A percentile compares a stretch with the other conserved stretches of the same genome.
Evolutionary conservation across 2,888 invertebrate genomes (phyloP).

Genomic region (Imbricaverruca yamaguchii): DNA sequence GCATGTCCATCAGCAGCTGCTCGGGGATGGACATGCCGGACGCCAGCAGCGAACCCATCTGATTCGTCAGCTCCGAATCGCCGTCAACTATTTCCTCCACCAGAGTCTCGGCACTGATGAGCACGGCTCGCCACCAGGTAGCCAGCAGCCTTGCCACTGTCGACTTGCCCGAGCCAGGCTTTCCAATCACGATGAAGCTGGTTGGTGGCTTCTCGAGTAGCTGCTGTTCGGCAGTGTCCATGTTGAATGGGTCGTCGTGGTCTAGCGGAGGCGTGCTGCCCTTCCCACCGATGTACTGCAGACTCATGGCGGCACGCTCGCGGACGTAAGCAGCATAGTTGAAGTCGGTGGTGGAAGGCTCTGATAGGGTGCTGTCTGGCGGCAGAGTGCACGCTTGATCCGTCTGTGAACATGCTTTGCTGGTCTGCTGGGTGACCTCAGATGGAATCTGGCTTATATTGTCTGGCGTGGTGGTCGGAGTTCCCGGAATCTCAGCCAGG

Average conservation of each 20-base stretch:
- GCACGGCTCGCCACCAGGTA: background rate
- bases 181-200: constrained; percentile 6
- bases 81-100: background rate
- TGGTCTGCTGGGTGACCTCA: no score
- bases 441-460: no score
- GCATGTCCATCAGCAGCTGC: background rate
- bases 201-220: background rate
- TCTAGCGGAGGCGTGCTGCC: background rate
- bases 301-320: background rate
- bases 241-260: background rate
- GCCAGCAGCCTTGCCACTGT: background rate
- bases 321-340: background rate
- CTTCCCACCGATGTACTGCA: background rate
- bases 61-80: background rate
- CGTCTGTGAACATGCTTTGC: no score
- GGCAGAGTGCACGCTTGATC: no score
- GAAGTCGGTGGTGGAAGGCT: background rate
- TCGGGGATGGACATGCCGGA: background rate
- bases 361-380: background rate
- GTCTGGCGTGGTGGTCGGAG: no score
- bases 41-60: background rate
- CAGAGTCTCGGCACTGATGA: background rate
- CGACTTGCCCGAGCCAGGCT: background rate
- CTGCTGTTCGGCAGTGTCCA: constrained; percentile 9
- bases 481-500: no score